These are phyloP conservation scores for Chaenogobius annularis DNA, from an alignment of 2,113 vertebrate species.

Conservation along the genomic window DNA sequence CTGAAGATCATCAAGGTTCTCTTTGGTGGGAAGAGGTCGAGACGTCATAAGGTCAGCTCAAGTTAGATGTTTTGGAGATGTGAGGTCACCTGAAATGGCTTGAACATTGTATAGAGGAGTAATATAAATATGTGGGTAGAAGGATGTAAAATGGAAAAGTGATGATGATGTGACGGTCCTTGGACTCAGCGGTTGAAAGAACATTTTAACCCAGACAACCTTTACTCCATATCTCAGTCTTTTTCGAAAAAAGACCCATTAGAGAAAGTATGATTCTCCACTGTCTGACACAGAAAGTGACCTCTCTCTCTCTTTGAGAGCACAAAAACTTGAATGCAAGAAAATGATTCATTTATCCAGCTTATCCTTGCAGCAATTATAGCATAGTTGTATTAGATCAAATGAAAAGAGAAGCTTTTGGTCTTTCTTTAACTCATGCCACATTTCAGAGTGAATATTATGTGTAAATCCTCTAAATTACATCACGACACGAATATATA, in stretches of 20 bases:
- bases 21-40: too few relatives aligned
- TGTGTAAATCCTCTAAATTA: not conserved
- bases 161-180: not conserved
- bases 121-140: not conserved
- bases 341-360: not conserved
- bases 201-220: not conserved
- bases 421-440: not conserved
- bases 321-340: conserved; percentile 20
- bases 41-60: not conserved
- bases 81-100: not conserved
- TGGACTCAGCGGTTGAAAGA: not conserved
- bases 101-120: not conserved
- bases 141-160: not conserved
- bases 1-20: not conserved
- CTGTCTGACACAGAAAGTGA: conserved; percentile 48
- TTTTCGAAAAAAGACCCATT: conserved; percentile 22
- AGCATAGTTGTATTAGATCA: not conserved
- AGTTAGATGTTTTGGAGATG: not conserved
- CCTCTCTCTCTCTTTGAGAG: conserved; percentile 46
- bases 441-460: too few relatives aligned
- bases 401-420: not conserved
- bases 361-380: not conserved
- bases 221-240: not conserved
- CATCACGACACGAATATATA: not conserved
- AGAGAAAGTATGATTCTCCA: conserved; percentile 30